These are phyloP conservation scores for Erythrolamprus reginae DNA, from an alignment of 2,113 vertebrate species.

Conservation along the genomic window DNA sequence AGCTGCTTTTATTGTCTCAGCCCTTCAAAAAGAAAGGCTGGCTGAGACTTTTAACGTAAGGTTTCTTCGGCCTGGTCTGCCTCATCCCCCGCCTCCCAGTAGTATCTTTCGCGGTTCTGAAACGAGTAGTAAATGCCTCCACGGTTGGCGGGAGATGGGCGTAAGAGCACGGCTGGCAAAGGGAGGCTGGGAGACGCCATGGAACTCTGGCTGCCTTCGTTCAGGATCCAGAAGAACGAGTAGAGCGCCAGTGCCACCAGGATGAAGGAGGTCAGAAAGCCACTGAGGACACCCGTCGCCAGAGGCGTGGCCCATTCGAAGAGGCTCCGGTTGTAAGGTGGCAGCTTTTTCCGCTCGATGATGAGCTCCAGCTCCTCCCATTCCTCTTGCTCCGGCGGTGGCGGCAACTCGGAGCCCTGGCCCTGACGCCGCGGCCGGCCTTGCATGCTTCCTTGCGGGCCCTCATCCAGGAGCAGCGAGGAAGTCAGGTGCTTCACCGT, in stretches of 20 bases:
- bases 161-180: fast-evolving
- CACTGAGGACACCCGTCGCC: slow-evolving; percentile 69
- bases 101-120: neutral
- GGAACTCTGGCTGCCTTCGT: neutral
- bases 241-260: neutral
- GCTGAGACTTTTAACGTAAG: neutral
- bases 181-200: fast-evolving
- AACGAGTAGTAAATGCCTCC: neutral
- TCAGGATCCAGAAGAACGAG: slow-evolving; percentile 38
- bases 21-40: neutral
- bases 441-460: fast-evolving
- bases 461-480: slow-evolving; percentile 15
- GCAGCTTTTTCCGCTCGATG: slow-evolving; percentile 57
- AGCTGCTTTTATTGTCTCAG: neutral
- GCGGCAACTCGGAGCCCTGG: fast-evolving
- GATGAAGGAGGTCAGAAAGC: slow-evolving; percentile 65
- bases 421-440: fast-evolving
- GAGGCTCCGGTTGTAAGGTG: slow-evolving; percentile 59
- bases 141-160: neutral
- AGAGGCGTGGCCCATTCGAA: slow-evolving; percentile 63
- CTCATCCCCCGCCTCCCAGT: neutral
- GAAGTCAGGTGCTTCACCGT: neutral
- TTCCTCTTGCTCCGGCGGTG: fast-evolving
- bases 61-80: neutral
- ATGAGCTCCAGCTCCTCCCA: slow-evolving; percentile 67